Percentiles rank a stretch among this genome's conserved stretches.
Conservation (phyloP, 2,113 vertebrate species). For the Isurus oxyrinchus region DNA sequence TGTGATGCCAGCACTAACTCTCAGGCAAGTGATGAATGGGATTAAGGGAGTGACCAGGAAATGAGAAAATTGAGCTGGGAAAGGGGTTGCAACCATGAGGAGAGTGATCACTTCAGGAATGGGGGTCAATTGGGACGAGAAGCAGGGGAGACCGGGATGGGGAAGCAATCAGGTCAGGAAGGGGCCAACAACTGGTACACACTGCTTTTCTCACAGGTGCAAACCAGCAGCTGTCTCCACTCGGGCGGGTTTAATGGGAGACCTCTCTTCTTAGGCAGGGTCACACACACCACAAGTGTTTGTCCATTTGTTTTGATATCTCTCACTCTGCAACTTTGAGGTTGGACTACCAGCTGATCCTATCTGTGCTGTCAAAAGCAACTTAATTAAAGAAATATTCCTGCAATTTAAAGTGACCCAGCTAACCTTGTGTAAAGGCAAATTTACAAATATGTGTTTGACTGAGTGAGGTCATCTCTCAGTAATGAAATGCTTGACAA, state of each 20-base stretch:
- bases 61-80: neutral
- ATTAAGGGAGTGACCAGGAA: neutral
- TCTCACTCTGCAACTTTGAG: neutral
- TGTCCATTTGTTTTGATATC: neutral
- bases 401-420: neutral
- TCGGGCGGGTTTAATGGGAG: neutral
- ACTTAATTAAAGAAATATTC: constrained; percentile 16
- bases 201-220: neutral
- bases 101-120: neutral
- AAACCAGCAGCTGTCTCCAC: too few species aligned
- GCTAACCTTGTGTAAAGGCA: neutral
- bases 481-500: neutral
- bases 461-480: neutral
- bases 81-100: neutral
- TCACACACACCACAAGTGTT: neutral
- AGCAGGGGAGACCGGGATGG: neutral
- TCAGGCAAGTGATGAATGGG: neutral
- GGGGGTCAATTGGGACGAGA: neutral
- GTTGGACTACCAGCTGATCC: neutral
- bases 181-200: neutral
- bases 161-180: neutral
- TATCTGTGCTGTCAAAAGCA: neutral
- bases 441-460: neutral
- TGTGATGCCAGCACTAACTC: neutral
- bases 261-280: neutral